Evolutionary conservation across 2,113 vertebrate species (phyloP).

Genomic region (Dolichotis patagonum): DNA sequence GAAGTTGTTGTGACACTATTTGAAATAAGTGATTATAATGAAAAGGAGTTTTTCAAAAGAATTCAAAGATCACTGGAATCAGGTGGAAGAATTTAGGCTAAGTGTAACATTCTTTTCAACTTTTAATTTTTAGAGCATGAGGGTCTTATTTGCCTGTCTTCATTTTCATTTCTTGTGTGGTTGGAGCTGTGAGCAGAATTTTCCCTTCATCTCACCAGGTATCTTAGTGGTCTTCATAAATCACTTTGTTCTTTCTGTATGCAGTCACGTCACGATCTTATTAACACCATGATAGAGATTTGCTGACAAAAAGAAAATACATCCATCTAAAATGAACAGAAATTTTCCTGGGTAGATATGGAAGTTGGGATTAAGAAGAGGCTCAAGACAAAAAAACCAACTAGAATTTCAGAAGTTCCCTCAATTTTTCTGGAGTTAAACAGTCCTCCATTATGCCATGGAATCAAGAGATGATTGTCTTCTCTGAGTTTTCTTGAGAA

Average conservation of each 20-base stretch:
- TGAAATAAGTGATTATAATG: conserved; percentile 1
- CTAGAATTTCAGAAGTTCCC: not conserved
- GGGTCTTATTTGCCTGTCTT: not conserved
- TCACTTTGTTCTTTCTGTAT: conserved; percentile 4
- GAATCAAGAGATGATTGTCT: not conserved
- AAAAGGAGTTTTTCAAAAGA: conserved; percentile 3
- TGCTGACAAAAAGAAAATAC: not conserved
- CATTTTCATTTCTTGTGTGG: conserved; percentile 20
- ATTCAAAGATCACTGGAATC: not conserved
- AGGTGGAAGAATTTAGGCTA: not conserved
- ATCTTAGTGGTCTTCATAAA: not conserved
- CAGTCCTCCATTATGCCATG: not conserved
- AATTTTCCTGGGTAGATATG: not conserved
- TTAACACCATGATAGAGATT: not conserved
- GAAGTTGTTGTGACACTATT: not conserved
- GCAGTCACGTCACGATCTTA: not conserved
- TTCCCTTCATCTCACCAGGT: not conserved
- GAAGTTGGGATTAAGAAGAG: not conserved
- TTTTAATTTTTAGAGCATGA: not conserved
- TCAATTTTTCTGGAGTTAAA: not conserved
- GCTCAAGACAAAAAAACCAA: conserved; percentile 5
- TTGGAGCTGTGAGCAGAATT: not conserved
- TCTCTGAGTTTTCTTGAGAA: not conserved
- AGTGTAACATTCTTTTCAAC: not conserved
- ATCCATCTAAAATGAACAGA: not conserved